Conservation (phyloP, 1,140 invertebrate species). For the Schlechtendalia chinensis region DNA sequence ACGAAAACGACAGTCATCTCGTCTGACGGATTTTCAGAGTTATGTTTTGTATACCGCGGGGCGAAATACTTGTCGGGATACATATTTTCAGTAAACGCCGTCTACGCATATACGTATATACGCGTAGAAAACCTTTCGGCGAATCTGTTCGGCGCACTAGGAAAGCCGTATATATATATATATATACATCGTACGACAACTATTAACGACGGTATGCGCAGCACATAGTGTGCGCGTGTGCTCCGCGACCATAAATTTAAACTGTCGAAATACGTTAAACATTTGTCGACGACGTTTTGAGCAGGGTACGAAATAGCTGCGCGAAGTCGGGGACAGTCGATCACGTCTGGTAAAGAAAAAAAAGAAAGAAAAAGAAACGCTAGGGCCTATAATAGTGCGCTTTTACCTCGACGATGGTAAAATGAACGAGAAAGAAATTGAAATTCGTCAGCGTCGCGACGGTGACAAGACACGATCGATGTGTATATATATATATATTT, state of each 20-base stretch:
- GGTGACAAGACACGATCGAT: neutral
- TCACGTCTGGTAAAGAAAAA: neutral
- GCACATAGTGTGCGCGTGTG: no score
- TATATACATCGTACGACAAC: no score
- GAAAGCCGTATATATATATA: no score
- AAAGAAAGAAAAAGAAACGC: neutral
- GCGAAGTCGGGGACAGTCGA: conserved; percentile 25
- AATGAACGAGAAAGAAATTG: neutral
- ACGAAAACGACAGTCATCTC: no score
- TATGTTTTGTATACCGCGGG: no score
- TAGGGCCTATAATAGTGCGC: neutral
- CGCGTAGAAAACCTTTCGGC: neutral
- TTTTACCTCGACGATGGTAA: neutral
- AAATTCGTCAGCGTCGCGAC: no score
- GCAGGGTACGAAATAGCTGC: neutral
- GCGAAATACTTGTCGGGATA: neutral
- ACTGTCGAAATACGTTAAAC: conserved; percentile 9
- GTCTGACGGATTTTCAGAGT: no score
- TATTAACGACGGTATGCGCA: conserved; percentile 16
- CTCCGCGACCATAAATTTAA: conserved; percentile 19
- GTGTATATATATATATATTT: no score
- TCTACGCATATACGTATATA: no score
- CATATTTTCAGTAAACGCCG: conserved; percentile 4
- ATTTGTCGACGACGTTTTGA: conserved; percentile 24
- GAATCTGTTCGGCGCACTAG: neutral